Evolutionary conservation across 1,140 invertebrate species (phyloP).

Genomic region (Trigoniulus corallinus): DNA sequence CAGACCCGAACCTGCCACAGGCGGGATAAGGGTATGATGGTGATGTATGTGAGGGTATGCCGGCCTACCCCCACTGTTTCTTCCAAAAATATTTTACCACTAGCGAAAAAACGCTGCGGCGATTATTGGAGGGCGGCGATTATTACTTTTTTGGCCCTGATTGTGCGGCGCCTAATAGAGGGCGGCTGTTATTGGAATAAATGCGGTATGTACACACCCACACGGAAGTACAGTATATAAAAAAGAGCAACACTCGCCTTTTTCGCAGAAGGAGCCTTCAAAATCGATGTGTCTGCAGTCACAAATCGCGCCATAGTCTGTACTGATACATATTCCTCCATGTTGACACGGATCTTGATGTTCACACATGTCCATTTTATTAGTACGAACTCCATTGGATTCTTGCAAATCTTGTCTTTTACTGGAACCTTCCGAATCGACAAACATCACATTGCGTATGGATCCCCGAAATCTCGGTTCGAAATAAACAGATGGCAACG

Average conservation of each 20-base stretch:
- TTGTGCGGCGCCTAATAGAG: no score
- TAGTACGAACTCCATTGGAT: constrained; percentile 45
- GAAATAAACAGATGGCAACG: constrained; percentile 73
- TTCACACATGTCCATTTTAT: constrained; percentile 58
- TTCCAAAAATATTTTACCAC: no score
- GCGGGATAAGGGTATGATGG: no score
- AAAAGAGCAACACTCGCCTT: constrained; percentile 49
- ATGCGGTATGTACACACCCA: no score
- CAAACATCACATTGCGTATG: constrained; percentile 70
- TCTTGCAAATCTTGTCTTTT: constrained; percentile 48
- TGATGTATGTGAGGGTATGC: no score
- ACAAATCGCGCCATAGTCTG: constrained; percentile 79
- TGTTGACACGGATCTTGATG: constrained; percentile 78
- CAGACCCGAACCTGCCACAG: no score
- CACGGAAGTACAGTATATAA: no score
- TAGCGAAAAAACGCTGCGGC: no score
- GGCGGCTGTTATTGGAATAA: no score
- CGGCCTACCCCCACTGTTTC: no score
- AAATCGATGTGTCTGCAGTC: constrained; percentile 80
- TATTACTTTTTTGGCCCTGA: no score
- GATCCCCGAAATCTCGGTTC: constrained; percentile 72
- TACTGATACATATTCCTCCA: constrained; percentile 83
- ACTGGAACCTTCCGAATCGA: constrained; percentile 48
- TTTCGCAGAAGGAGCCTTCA: constrained; percentile 80
- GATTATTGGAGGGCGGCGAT: no score